These are phyloP conservation scores for Pteria penguin DNA, from an alignment of 2,888 invertebrate genomes.

Conservation along the genomic window DNA sequence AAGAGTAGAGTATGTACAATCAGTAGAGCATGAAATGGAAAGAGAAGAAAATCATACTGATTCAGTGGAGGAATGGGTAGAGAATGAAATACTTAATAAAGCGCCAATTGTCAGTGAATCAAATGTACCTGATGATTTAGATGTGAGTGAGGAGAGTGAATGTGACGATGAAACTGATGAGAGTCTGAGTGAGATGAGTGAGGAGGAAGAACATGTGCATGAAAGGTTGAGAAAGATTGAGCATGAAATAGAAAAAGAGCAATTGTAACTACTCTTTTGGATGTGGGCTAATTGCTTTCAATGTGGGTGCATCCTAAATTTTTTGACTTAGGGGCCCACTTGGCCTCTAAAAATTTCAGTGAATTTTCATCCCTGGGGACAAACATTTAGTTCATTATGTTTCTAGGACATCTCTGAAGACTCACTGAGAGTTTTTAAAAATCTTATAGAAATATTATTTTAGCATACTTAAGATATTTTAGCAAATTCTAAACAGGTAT, in stretches of 20 bases:
- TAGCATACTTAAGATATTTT: too few relatives aligned
- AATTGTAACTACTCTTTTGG: neutral
- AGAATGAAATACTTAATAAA: neutral
- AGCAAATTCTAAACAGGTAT: too few relatives aligned
- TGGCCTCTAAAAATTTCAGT: neutral
- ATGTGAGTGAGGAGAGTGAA: neutral
- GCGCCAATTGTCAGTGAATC: neutral
- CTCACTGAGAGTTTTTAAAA: too few relatives aligned
- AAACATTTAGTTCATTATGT: too few relatives aligned
- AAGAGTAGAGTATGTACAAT: neutral
- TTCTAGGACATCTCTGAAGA: too few relatives aligned
- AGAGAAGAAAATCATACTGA: neutral
- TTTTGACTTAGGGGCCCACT: neutral
- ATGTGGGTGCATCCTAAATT: neutral
- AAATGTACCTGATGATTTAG: neutral
- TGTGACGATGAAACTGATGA: neutral
- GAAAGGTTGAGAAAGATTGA: neutral
- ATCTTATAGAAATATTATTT: too few relatives aligned
- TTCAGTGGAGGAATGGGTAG: neutral
- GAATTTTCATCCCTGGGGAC: neutral
- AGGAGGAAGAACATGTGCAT: neutral
- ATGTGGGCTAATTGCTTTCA: neutral
- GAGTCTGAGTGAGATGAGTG: neutral
- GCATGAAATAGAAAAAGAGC: neutral
- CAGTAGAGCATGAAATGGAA: neutral